Base-by-base conservation (phyloP, 1,140 invertebrate species). In the Drosophila subpulchrella region DNA sequence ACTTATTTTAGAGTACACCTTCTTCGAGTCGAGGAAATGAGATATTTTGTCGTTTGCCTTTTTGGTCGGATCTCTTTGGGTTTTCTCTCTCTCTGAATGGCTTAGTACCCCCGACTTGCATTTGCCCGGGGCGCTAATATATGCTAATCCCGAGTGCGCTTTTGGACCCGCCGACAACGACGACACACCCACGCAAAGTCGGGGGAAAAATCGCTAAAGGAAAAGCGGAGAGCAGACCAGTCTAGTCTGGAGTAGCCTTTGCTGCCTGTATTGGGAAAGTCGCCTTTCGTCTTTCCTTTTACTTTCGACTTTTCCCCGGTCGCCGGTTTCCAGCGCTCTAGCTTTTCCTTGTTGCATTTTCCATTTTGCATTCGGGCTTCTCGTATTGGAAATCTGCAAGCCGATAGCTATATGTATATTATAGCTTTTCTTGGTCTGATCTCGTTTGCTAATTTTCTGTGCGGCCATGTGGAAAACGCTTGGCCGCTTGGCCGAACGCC, bases 221-320 rank as follows among this genome's bases (percentile, higher is more conserved):
- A 41, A 54, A 50, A 41, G 17, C 34, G 24, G 17, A 48, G 13
- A 32, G 32, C 58, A 58, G 78, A 47, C 78, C 65, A 58, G 68
- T 76, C 81, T 80, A 58, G 67, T 75, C 81, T 75, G 63, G 68
- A 78, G 74, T 60, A 63, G 75, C 63, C 75, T 59, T 70, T 58
- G 67, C 73, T 70, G 74, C 76, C 24, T 5, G 47, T 71, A 65
- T 78, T 74, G 84, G 80, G 84, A 88, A 89, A 89, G 84, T 88
- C 77, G 42, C 46, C 56, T 27, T 54, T 65, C 56, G 78, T 57
- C 60, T 86, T 86, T 86, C 83, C 82, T 88, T 82, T 88, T 83
- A 88, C 84, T 88, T 88, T 88, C 84, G 81, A 89, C 84, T 88
- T 90, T 89, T 89, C 76, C 79, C 76, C 81, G 63, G 66, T 67